Base-by-base conservation (phyloP, 1,140 invertebrate species). In the Caenorhabditis inopinata region DNA sequence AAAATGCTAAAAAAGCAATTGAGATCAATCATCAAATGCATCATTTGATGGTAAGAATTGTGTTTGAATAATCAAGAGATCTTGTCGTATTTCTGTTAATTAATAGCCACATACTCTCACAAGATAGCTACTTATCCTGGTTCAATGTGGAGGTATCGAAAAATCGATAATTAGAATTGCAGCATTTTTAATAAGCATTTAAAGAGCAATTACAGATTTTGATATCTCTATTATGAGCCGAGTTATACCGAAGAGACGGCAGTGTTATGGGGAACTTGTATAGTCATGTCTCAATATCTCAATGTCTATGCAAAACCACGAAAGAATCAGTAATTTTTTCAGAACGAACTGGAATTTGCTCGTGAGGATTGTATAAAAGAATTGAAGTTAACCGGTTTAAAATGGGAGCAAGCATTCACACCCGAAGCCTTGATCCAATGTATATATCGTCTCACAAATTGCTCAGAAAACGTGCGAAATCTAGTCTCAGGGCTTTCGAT, bases 301-400 rank as follows among this genome's bases (percentile, higher is more conserved):
- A n/a, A n/a, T n/a, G n/a, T n/a, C n/a, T n/a, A n/a, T n/a, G n/a
- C n/a, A n/a, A n/a, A n/a, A n/a, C n/a, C n/a, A n/a, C 18, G n/a
- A 7, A 23, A 11, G 6, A 23, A 23, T 9, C 25, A 11, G 7
- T 6, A 53, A 6, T 53, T 53, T 53, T 42, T 48, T 75, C 47
- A 48, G 47, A 58, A 47, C 7, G 78, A 79, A 74, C 46, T 79
- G 11, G 78, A 79, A 27, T 49, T 47, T 14, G 78, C 53, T 49
- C 78, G 78, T 2, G 25, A 68, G 5, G 62, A 79, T 3, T 46
- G 35, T 6, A 53, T 74, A n/a, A 48, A 62, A 14, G 78, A 79
- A 35, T 45, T 79, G 16, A 68, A 47, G n/a, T 68, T 79, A 3
- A 58, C 62, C n/a, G 62, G 51, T 11, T 68, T 79, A 5, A 42